phyloP scores from a whole-genome alignment of 1,140 invertebrate species.

The Papilio dardanus region DNA sequence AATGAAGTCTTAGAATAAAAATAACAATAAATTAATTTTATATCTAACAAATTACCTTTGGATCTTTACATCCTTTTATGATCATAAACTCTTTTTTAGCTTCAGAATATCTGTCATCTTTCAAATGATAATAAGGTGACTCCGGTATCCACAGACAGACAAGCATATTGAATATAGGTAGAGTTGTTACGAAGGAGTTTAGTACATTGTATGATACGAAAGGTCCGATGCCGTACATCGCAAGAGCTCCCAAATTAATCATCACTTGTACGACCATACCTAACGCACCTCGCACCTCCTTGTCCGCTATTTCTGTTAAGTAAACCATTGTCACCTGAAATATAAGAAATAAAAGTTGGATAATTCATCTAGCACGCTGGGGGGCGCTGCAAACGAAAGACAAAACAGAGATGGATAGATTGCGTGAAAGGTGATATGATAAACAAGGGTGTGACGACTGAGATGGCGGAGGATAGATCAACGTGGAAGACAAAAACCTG shows the following conservation, averaged over 20 bases:
- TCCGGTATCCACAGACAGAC: constrained; percentile 89
- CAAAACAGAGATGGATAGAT: too few relatives aligned
- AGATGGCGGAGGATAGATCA: too few relatives aligned
- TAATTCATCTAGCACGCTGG: too few relatives aligned
- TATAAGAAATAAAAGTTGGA: constrained; percentile 30
- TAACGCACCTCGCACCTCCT: constrained; percentile 85
- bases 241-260: constrained; percentile 86
- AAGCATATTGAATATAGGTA: constrained; percentile 83
- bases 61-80: constrained; percentile 72
- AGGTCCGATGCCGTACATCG: constrained; percentile 82
- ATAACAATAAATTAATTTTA: background rate
- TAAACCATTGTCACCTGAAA: constrained; percentile 85
- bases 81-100: constrained; percentile 75
- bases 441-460: too few relatives aligned
- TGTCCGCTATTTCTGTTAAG: constrained; percentile 87
- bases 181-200: constrained; percentile 74
- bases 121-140: constrained; percentile 88
- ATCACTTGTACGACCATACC: constrained; percentile 87
- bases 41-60: constrained; percentile 55
- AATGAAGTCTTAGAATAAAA: background rate
- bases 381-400: too few relatives aligned
- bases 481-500: too few relatives aligned
- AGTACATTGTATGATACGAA: constrained; percentile 81
- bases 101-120: constrained; percentile 79
- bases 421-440: too few relatives aligned